phyloP scores from a whole-genome alignment of 2,113 vertebrate species.

The Morone saxatilis region DNA sequence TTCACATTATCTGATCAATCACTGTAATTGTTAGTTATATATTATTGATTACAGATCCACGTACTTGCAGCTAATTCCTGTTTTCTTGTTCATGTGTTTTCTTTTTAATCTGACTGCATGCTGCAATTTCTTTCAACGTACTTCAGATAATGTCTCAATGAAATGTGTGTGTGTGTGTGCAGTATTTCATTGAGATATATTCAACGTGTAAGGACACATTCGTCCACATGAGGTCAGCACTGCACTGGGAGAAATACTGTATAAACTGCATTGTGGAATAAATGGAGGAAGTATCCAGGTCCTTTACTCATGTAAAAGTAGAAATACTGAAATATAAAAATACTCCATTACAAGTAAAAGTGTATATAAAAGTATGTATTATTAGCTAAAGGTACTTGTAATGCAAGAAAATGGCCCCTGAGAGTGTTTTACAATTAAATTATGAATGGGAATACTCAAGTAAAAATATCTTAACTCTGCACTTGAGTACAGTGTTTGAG shows the following conservation, averaged over 20 bases:
- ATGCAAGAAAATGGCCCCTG: neutral
- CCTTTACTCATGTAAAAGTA: neutral
- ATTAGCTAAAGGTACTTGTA: neutral
- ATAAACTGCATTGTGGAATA: neutral
- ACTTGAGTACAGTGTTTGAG: neutral
- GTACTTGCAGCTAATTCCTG: neutral
- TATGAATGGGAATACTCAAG: neutral
- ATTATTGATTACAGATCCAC: neutral
- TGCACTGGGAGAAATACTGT: slow-evolving; percentile 29
- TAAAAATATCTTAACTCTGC: neutral
- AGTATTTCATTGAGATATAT: slow-evolving; percentile 44
- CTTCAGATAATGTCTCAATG: slow-evolving; percentile 41
- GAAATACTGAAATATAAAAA: neutral
- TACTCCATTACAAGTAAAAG: neutral
- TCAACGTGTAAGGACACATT: slow-evolving; percentile 15
- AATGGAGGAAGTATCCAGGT: neutral
- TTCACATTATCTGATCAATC: neutral
- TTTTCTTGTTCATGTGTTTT: neutral
- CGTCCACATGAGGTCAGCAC: slow-evolving; percentile 81
- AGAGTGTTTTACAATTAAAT: neutral
- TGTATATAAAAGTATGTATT: neutral
- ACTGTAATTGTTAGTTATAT: neutral
- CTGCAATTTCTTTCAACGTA: neutral
- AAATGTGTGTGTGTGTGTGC: slow-evolving; percentile 9
- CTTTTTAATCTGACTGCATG: neutral